Evolutionary conservation across 2,797 vertebrate genomes (phyloP), one percentile per base, ranked within the genome.

Genomic region (Rhabdophis nuchalis): DNA sequence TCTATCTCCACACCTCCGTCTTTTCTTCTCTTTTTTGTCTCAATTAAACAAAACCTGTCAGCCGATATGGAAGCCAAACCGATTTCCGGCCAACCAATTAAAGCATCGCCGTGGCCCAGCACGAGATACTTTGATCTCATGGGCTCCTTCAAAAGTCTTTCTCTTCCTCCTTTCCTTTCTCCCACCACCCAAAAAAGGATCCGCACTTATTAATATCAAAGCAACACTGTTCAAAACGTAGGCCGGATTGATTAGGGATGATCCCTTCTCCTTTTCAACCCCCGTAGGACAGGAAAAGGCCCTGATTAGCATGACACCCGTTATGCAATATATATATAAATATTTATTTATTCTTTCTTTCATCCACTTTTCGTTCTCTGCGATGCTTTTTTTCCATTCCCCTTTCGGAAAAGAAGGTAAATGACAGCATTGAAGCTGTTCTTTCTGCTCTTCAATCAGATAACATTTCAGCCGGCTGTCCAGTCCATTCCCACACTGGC

Each of bases 181-280:
- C 52, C 18, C 18, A 1, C 4, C 72, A 41, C 72, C 72, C 68
- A 8, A 41, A 8, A 41, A 82, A 90, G 32, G 46, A 25, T 89
- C 64, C 86, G 13, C 85, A 56, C 4, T 95, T 95, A 96, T 95
- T 94, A 95, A 92, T 3, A 12, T 85, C 95, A 91, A 86, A 91
- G 95, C 91, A 32, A 89, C 53, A 4, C 86, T 29, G 88, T 90
- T 94, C 93, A 52, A 96, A 61, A 11, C 77, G 88, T 89, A 95
- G 92, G 94, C 86, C 3, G 92, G 61, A 94, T 95, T 88, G 91
- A 54, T 95, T 95, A 90, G 95, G 77, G 11, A 91, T 91, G 89
- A 95, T 41, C 94, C 4, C 8, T 87, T 54, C 53, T 54, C 53
- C 50, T 29, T 91, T 94, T 95, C 92, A 94, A 93, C 27, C 27